These are phyloP conservation scores for Microcaecilia unicolor DNA, from an alignment of 2,797 vertebrate genomes.

Conservation along the genomic window DNA sequence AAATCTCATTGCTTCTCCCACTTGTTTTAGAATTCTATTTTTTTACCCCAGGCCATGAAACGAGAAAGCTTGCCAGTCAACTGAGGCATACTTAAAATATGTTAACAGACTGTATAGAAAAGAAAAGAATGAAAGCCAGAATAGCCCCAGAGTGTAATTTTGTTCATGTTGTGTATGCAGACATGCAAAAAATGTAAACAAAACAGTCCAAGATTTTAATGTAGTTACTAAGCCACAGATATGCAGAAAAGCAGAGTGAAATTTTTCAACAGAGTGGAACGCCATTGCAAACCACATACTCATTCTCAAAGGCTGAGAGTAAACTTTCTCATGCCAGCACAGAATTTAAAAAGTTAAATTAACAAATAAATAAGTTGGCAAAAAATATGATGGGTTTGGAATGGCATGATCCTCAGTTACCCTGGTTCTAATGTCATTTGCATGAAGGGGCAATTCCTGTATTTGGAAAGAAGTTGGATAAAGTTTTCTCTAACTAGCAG, in stretches of 20 bases:
- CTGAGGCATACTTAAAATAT: not conserved
- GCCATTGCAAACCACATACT: conserved; percentile 48
- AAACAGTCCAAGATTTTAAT: conserved; percentile 35
- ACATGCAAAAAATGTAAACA: conserved; percentile 65
- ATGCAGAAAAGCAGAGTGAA: conserved; percentile 34
- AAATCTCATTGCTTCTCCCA: not conserved
- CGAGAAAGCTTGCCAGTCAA: not conserved
- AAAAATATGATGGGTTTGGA: no score
- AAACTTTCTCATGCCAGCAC: conserved; percentile 54
- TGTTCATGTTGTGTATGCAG: conserved; percentile 53
- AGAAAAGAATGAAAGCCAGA: conserved; percentile 22
- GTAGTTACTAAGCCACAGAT: conserved; percentile 38
- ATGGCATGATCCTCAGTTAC: no score
- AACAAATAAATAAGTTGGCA: no score
- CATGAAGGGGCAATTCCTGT: no score
- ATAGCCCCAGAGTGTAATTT: conserved; percentile 47
- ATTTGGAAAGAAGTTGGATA: no score
- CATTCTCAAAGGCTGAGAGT: conserved; percentile 51
- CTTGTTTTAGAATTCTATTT: conserved; percentile 9
- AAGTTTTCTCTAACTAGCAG: no score
- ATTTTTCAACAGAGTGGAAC: conserved; percentile 38
- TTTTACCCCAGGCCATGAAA: not conserved
- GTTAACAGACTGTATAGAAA: not conserved
- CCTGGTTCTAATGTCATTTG: no score
- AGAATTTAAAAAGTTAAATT: no score